A percentile compares a stretch with the other conserved stretches of the same genome.
These are phyloP conservation scores for Megastigmus dorsalis DNA, from an alignment of 2,888 invertebrate genomes.

Conservation along the genomic window DNA sequence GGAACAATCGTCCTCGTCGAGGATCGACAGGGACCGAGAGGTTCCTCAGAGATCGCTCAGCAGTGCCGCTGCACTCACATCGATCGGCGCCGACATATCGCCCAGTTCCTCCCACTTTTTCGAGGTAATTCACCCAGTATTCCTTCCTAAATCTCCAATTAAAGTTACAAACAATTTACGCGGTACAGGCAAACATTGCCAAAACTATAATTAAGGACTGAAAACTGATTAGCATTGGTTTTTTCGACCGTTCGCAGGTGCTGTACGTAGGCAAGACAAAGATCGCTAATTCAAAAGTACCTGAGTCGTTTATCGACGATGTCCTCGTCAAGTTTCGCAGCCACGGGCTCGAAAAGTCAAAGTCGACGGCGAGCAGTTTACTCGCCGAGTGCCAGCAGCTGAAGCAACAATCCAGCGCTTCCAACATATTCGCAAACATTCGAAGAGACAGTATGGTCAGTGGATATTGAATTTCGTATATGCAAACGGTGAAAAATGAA, in stretches of 20 bases:
- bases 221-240: no score
- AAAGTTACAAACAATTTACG: not conserved
- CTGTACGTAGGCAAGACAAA: slow-evolving; percentile 94
- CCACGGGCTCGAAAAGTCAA: slow-evolving; percentile 84
- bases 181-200: no score
- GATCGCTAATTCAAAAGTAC: slow-evolving; percentile 85
- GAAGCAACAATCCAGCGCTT: slow-evolving; percentile 64
- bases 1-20: slow-evolving; percentile 69
- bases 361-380: slow-evolving; percentile 76
- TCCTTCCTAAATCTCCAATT: not conserved
- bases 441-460: slow-evolving; percentile 70
- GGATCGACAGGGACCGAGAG: slow-evolving; percentile 63
- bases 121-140: slow-evolving; percentile 78
- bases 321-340: slow-evolving; percentile 88
- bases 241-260: slow-evolving; percentile 77
- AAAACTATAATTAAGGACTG: no score
- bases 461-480: not conserved
- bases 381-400: slow-evolving; percentile 74
- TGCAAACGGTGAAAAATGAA: no score
- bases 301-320: slow-evolving; percentile 92
- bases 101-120: slow-evolving; percentile 93
- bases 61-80: slow-evolving; percentile 82
- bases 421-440: slow-evolving; percentile 60
- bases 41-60: slow-evolving; percentile 75
- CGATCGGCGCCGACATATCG: slow-evolving; percentile 85